Evolutionary conservation across 2,113 vertebrate species (phyloP).

Genomic region (Tetrax tetrax): DNA sequence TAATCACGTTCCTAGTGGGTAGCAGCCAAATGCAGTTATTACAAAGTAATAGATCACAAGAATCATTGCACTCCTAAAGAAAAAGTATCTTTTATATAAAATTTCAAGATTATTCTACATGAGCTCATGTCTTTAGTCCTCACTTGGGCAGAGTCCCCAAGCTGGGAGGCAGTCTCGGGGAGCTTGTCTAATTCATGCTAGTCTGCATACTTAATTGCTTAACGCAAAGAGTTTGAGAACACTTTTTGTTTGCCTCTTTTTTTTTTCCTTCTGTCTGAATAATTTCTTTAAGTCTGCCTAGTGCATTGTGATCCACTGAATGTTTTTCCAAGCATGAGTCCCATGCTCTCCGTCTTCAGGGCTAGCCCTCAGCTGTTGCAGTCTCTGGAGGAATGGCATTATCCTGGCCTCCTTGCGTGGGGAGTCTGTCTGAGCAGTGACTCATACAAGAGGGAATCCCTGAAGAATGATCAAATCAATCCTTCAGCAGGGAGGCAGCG

Average conservation of each 20-base stretch:
- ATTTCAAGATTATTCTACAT: neutral
- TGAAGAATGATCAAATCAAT: constrained; percentile 77
- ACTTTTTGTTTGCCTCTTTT: neutral
- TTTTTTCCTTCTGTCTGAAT: neutral
- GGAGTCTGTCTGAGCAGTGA: constrained; percentile 75
- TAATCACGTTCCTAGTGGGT: constrained; percentile 30
- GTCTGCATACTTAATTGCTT: constrained; percentile 22
- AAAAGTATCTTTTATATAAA: neutral
- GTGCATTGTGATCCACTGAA: neutral
- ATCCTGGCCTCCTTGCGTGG: constrained; percentile 63
- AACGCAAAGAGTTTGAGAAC: neutral
- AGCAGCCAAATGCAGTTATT: constrained; percentile 50
- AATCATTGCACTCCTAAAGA: neutral
- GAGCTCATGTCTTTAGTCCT: neutral
- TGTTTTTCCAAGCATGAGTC: constrained; percentile 36
- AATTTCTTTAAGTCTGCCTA: neutral
- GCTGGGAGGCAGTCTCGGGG: neutral
- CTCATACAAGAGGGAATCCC: constrained; percentile 86
- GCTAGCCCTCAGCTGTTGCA: constrained; percentile 68
- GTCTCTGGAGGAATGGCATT: constrained; percentile 71
- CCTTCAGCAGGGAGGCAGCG: constrained; percentile 41
- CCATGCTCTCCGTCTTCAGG: constrained; percentile 27
- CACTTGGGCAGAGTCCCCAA: neutral
- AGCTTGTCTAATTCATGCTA: neutral
- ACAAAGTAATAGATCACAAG: constrained; percentile 9